phyloP scores from a whole-genome alignment of 2,113 vertebrate species.

The Cynoglossus semilaevis region DNA sequence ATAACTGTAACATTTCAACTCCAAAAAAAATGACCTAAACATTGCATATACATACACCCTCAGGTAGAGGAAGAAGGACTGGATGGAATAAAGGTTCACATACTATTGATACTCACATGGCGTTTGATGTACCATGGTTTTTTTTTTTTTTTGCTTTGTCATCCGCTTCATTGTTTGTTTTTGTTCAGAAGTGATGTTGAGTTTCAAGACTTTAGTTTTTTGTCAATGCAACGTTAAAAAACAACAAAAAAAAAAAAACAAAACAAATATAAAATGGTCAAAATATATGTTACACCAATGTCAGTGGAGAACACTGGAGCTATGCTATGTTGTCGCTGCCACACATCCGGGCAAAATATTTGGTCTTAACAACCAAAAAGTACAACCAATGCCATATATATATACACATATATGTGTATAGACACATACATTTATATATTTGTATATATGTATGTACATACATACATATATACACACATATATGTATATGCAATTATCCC shows the following conservation, averaged over 20 bases:
- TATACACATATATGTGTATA: too few species aligned
- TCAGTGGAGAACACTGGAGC: not conserved
- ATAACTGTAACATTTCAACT: constrained; percentile 54
- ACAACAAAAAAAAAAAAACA: too few species aligned
- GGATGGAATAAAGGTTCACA: constrained; percentile 38
- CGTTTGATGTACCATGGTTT: constrained; percentile 17
- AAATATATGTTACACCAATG: too few species aligned
- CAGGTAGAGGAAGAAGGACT: constrained; percentile 5
- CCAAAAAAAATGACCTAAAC: constrained; percentile 29
- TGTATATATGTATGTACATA: constrained; percentile 14
- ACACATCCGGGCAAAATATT: too few species aligned
- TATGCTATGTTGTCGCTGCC: too few species aligned
- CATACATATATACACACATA: constrained; percentile 22
- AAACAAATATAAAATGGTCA: too few species aligned
- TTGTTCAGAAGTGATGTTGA: constrained; percentile 21
- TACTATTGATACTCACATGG: constrained; percentile 8
- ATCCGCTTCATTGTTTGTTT: constrained; percentile 13
- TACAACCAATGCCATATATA: too few species aligned
- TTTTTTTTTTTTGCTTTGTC: constrained; percentile 15
- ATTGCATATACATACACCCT: constrained; percentile 22
- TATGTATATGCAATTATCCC: constrained; percentile 17
- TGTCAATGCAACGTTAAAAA: constrained; percentile 22
- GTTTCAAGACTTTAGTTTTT: constrained; percentile 30
- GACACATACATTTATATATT: not conserved
- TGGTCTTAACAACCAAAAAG: too few species aligned